Base-by-base conservation (phyloP, 2,113 vertebrate genomes). In the Furnarius figulus region DNA sequence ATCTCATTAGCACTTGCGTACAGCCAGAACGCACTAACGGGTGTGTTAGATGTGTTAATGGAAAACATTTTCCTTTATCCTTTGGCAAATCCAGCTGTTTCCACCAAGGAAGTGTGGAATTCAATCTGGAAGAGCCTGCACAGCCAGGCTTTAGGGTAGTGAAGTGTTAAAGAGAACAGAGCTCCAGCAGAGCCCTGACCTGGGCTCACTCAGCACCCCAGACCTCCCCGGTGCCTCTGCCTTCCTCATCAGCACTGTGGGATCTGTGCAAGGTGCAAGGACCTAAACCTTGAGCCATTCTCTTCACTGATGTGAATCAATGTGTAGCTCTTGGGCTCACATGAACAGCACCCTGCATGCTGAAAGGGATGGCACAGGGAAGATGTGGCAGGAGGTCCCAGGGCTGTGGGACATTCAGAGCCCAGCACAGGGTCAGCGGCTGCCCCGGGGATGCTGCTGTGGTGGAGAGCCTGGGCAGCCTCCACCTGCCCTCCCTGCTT, bases 11-110 rank as follows among this genome's bases (percentile, higher is more conserved):
- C 93, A 42, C 88, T 86, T 7, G 37, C 0, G 0, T 33, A 30
- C 40, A 52, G 35, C 76, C 3, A 44, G 85, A 65, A 12, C 2
- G 18, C 68, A 33, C 80, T 65, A 27, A 62, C 8, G 2, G 70
- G 55, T 61, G 73, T 89, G 90, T 89, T 44, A n/a, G 92, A 95
- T 27, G 82, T 89, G 90, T 58, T 96, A 96, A 96, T 93, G 85
- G 92, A 49, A 93, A 94, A 88, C 90, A 93, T 79, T 92, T 88
- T 9, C 70, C 90, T 84, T 89, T 37, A 44, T 90, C 68, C 75
- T 61, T 65, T 53, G 70, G 56, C 44, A 84, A 74, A 92, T 61
- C 79, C 77, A 89, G 72, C 85, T 92, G 65, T 86, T 95, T 76
- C 73, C 70, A 53, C 44, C 52, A 17, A 56, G 68, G 39, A 75